Percentiles rank a stretch among this genome's conserved stretches.
Evolutionary conservation across 2,113 vertebrate species (phyloP).

Genomic region (Paramormyrops kingsleyae): DNA sequence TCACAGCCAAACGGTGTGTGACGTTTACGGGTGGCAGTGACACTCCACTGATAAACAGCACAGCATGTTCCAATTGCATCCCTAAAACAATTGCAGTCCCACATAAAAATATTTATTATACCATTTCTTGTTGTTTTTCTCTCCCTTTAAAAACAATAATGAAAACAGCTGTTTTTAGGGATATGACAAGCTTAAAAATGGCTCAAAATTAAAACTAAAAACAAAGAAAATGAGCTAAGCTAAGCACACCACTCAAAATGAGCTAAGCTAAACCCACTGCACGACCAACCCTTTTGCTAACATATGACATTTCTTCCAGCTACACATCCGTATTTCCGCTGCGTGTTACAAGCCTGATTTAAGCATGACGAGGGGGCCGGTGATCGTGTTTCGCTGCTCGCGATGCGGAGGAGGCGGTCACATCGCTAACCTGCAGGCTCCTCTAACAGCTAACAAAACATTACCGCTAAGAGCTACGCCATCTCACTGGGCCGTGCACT

Average conservation of each 20-base stretch:
- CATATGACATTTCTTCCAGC: background rate
- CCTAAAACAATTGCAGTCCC: background rate
- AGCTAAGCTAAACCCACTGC: background rate
- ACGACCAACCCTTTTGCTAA: background rate
- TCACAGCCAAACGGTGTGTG: background rate
- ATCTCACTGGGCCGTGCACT: constrained; percentile 27
- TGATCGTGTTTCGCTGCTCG: background rate
- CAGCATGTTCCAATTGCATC: background rate
- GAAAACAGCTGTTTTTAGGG: background rate
- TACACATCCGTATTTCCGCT: background rate
- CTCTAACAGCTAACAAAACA: constrained; percentile 10
- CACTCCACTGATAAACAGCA: background rate
- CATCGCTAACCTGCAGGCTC: constrained; percentile 22
- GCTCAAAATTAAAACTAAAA: background rate
- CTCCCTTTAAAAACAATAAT: background rate
- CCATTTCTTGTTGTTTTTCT: background rate
- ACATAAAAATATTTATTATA: background rate
- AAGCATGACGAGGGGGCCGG: background rate
- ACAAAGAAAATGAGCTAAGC: background rate
- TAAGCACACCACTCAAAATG: background rate
- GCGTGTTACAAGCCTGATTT: background rate
- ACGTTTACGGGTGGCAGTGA: background rate
- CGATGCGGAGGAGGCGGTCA: background rate
- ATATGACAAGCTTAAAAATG: background rate
- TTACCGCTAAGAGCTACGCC: background rate